Conservation (phyloP, 2,113 vertebrate genomes). For the Eidolon helvum region DNA sequence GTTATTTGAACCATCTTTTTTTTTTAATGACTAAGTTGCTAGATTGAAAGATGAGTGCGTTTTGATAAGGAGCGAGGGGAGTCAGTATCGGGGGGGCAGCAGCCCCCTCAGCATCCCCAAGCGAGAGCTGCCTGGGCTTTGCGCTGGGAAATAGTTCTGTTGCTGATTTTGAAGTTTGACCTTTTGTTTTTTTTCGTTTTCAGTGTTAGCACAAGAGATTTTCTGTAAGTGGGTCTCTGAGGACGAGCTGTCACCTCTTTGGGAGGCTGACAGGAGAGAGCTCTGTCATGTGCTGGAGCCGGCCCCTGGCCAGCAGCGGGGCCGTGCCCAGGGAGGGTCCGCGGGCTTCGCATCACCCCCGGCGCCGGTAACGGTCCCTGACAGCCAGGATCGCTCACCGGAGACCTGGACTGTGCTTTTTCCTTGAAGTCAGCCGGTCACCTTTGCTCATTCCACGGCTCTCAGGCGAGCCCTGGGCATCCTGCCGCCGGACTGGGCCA, state of each 20-base stretch:
- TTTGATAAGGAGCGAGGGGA: background rate
- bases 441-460: background rate
- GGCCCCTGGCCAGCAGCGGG: background rate
- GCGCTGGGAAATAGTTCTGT: slow-evolving; percentile 22
- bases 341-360: background rate
- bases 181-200: slow-evolving; percentile 4
- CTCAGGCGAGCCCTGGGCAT: background rate
- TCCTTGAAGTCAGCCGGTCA: background rate
- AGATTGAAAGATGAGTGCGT: background rate
- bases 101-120: too few relatives aligned
- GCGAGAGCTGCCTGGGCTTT: background rate
- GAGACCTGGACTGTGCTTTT: background rate
- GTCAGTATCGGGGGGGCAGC: background rate
- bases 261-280: background rate
- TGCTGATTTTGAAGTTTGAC: slow-evolving; percentile 62
- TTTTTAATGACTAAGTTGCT: slow-evolving; percentile 25
- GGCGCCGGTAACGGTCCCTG: fast-evolving
- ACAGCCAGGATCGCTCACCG: background rate
- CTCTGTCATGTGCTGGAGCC: background rate
- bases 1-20: slow-evolving; percentile 62
- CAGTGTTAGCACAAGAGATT: background rate
- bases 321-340: background rate
- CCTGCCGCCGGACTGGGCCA: background rate
- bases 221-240: background rate
- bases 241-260: background rate